Evolutionary conservation across 2,888 invertebrate genomes (phyloP).

Genomic region (Suillia variegata): DNA sequence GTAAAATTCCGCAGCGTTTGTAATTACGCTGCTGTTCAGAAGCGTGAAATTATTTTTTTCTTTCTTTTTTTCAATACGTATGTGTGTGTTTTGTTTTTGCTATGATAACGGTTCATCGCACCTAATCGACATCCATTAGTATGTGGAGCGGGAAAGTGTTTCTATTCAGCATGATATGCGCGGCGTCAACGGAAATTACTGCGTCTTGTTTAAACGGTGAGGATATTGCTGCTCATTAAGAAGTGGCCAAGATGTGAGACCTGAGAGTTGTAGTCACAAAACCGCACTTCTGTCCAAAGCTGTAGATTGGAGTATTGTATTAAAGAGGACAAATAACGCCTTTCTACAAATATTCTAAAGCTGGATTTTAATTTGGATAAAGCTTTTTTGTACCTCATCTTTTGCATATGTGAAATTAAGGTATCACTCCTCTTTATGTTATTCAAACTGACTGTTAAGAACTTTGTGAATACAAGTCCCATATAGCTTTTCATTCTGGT

Average conservation of each 20-base stretch:
- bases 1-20: background rate
- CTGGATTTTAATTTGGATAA: too few species aligned
- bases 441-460: too few species aligned
- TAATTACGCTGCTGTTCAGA: conserved; percentile 7
- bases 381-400: too few species aligned
- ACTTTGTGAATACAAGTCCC: too few species aligned
- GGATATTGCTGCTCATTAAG: background rate
- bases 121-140: conserved; percentile 16
- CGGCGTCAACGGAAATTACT: background rate
- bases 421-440: too few species aligned
- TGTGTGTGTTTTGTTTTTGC: conserved; percentile 16
- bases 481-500: too few species aligned
- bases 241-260: background rate
- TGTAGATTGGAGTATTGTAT: too few species aligned
- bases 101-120: conserved; percentile 20
- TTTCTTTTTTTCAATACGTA: conserved; percentile 1
- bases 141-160: background rate
- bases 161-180: background rate
- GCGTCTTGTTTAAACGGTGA: background rate
- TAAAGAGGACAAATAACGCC: too few species aligned
- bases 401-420: too few species aligned
- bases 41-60: conserved; percentile 3
- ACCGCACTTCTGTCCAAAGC: too few species aligned
- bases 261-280: too few species aligned
- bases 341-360: too few species aligned